phyloP scores from a whole-genome alignment of 2,888 invertebrate species.

The Cephalotes varians region DNA sequence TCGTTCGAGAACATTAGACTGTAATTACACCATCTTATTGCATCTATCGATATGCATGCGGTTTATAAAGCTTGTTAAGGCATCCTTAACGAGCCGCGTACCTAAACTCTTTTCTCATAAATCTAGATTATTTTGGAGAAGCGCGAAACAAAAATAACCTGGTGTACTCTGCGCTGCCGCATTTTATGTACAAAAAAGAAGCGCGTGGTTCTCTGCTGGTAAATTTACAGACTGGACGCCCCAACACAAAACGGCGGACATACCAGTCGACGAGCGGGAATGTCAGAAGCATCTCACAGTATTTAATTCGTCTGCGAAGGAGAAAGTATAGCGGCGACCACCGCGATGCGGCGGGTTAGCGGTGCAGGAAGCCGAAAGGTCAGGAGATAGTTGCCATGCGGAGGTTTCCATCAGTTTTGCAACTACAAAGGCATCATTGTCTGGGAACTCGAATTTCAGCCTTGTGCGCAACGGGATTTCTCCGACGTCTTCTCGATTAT shows the following conservation, averaged over 20 bases:
- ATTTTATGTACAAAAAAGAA: neutral
- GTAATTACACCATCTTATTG: slow-evolving; percentile 11
- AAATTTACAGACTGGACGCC: slow-evolving; percentile 1
- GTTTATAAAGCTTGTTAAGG: neutral
- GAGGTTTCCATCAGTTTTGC: slow-evolving; percentile 50
- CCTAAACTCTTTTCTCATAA: slow-evolving; percentile 4
- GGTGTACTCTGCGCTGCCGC: neutral
- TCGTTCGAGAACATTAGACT: slow-evolving; percentile 5
- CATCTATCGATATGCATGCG: neutral
- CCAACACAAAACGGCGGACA: neutral
- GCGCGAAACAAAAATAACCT: neutral
- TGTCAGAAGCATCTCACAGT: slow-evolving; percentile 71
- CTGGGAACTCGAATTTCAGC: slow-evolving; percentile 44
- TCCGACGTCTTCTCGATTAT: slow-evolving; percentile 18
- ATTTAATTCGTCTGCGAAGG: slow-evolving; percentile 69
- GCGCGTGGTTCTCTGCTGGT: neutral
- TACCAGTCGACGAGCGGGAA: slow-evolving; percentile 60
- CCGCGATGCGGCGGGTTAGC: slow-evolving; percentile 56
- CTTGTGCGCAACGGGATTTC: slow-evolving; percentile 9
- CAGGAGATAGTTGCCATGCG: slow-evolving; percentile 58
- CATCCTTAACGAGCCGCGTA: neutral
- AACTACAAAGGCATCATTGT: slow-evolving; percentile 51
- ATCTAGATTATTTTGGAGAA: neutral
- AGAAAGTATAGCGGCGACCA: slow-evolving; percentile 68
- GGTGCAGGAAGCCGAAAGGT: slow-evolving; percentile 64